These are phyloP conservation scores for Limnephilus auricula DNA, from an alignment of 2,888 invertebrate genomes.

Conservation along the genomic window DNA sequence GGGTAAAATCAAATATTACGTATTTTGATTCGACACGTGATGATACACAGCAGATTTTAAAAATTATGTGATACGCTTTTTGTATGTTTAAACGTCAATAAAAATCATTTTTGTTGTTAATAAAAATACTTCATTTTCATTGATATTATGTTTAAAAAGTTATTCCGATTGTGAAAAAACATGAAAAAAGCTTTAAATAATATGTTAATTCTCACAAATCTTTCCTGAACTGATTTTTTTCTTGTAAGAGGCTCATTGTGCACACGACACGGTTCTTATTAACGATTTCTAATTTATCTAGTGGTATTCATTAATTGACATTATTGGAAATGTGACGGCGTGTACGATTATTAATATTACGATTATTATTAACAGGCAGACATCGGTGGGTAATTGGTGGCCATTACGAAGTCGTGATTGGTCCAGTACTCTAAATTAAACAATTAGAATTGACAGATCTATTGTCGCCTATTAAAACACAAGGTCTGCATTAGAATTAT, in stretches of 20 bases:
- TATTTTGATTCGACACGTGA: no score
- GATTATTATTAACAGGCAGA: slow-evolving; percentile 10
- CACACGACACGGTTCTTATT: slow-evolving; percentile 18
- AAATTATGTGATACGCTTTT: no score
- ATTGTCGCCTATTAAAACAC: slow-evolving; percentile 60
- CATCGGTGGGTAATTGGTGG: slow-evolving; percentile 60
- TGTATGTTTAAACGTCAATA: not conserved
- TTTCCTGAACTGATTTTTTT: not conserved
- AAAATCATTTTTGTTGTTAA: not conserved
- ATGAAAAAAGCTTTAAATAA: not conserved
- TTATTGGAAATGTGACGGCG: slow-evolving; percentile 8
- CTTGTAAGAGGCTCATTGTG: not conserved
- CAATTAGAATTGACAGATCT: slow-evolving; percentile 65
- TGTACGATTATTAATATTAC: slow-evolving; percentile 11
- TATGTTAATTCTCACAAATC: not conserved
- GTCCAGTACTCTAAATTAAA: slow-evolving; percentile 58
- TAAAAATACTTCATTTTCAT: not conserved
- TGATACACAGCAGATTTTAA: no score
- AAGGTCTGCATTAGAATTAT: slow-evolving; percentile 24
- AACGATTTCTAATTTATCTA: slow-evolving; percentile 39
- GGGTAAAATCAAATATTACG: no score
- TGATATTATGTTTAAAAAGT: not conserved
- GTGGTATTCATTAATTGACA: slow-evolving; percentile 23
- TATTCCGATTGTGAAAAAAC: not conserved
- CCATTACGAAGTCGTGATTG: slow-evolving; percentile 59